phyloP scores from a whole-genome alignment of 2,797 vertebrate species.

The Sebastes aleutianus region DNA sequence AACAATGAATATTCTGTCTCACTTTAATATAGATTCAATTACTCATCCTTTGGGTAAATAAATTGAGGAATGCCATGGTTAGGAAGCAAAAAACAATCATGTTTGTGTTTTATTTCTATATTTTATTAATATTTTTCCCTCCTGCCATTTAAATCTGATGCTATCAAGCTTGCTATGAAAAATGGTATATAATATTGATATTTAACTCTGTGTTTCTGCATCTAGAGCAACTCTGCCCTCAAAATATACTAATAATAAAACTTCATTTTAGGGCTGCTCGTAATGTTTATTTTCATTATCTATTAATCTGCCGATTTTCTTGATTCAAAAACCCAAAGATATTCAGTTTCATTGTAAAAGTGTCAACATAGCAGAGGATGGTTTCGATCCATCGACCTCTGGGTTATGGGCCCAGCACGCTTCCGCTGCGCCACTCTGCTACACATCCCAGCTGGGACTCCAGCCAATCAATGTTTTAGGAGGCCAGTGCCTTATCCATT shows the following conservation, averaged over 20 bases:
- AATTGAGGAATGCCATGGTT: neutral
- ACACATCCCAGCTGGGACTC: neutral
- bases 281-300: neutral
- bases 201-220: neutral
- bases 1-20: neutral
- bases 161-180: neutral
- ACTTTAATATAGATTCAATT: neutral
- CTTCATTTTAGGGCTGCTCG: neutral
- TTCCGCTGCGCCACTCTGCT: constrained; percentile 28
- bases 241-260: neutral
- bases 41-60: neutral
- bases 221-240: neutral
- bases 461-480: neutral
- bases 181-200: neutral
- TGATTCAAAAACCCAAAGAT: neutral
- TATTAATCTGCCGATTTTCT: neutral
- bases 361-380: constrained; percentile 66
- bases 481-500: constrained; percentile 68
- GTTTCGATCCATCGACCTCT: constrained; percentile 76
- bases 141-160: neutral
- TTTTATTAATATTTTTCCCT: neutral
- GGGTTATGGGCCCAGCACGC: constrained; percentile 59
- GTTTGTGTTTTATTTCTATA: neutral
- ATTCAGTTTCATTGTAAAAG: neutral
- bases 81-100: neutral